Conservation (phyloP, 2,113 vertebrate species). For the Brachyhypopomus gauderio region DNA sequence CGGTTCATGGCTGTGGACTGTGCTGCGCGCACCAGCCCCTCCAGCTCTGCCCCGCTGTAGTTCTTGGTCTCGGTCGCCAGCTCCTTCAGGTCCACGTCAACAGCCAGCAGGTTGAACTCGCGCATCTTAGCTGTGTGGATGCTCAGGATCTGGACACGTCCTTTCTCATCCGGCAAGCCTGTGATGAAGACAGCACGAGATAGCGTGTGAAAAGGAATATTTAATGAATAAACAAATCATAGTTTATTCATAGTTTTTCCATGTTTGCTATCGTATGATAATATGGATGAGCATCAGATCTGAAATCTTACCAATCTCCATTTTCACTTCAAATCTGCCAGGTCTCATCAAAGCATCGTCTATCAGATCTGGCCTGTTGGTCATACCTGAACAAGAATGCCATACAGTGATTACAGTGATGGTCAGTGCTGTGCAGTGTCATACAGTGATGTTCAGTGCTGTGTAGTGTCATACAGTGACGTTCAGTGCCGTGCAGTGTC, state of each 20-base stretch:
- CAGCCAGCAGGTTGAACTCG: conserved; percentile 82
- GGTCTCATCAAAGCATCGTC: conserved; percentile 97
- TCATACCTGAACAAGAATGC: conserved; percentile 84
- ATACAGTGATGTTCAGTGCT: not conserved
- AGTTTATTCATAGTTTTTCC: not conserved
- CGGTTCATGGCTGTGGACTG: conserved; percentile 99
- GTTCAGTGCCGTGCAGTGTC: no score
- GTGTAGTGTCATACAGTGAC: no score
- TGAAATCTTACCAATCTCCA: conserved; percentile 90
- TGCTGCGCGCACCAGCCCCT: conserved; percentile 93
- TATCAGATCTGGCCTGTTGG: conserved; percentile 97
- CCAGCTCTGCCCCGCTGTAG: conserved; percentile 95
- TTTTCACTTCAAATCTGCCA: conserved; percentile 96
- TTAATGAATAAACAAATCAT: not conserved
- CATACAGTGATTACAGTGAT: not conserved
- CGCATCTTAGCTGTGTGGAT: conserved; percentile 95
- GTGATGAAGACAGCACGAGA: not conserved
- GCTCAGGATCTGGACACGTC: conserved; percentile 91
- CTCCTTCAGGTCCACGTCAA: conserved; percentile 85
- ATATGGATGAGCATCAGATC: not conserved
- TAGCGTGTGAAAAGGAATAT: not conserved
- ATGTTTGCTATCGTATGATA: not conserved
- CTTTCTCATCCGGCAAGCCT: conserved; percentile 97
- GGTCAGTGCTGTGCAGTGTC: not conserved
- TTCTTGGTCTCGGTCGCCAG: conserved; percentile 93